Evolutionary conservation across 2,888 invertebrate species (phyloP), one percentile per base, ranked within the genome.

Genomic region (Lithophane socia): DNA sequence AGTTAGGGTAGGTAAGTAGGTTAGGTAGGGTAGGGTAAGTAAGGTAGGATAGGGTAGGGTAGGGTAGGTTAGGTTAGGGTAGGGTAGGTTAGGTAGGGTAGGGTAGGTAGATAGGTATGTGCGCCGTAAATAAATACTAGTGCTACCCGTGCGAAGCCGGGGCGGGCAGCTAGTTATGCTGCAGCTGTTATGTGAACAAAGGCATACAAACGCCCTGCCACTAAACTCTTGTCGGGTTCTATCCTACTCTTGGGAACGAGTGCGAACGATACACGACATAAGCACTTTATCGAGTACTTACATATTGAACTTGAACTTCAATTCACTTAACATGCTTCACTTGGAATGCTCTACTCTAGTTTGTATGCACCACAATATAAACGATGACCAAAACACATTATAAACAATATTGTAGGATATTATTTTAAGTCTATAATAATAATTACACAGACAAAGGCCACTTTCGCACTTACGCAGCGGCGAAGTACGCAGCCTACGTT

Each of bases 361-460:
- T 49, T 67, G 29, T 67, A 49, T 29, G 49, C 13, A 29, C 49
- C 29, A 29, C 29, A 49, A 49, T 13, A 49, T 24, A 24, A 47
- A 37, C 13, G 18, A n/a, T 47, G 12, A 37, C 7, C 56, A 58
- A 60, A 73, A 74, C 74, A 54, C 74, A 60, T 73, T 10, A 37
- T 24, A 54, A 54, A 44, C 72, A 24, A 21, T 71, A 71, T 9
- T 54, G 16, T 3, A 52, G 9, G 24, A 54, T 29, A 21, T 71
- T 54, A 72, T 54, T 73, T n/a, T 18, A 72, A 24, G 3, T 54
- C 42, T 24, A 49, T 60, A 73, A 21, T 47, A 56, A 73, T n/a
- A 58, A 58, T 24, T 13, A 37, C 9, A 58, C 18, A 37, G 37
- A 12, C 24, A 47, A 49, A 49, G 37, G 37, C 24, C 18, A 60